Percentiles rank a stretch among this genome's conserved stretches.
phyloP scores from a whole-genome alignment of 2,113 vertebrate genomes.

The Herpetotheres cachinnans region DNA sequence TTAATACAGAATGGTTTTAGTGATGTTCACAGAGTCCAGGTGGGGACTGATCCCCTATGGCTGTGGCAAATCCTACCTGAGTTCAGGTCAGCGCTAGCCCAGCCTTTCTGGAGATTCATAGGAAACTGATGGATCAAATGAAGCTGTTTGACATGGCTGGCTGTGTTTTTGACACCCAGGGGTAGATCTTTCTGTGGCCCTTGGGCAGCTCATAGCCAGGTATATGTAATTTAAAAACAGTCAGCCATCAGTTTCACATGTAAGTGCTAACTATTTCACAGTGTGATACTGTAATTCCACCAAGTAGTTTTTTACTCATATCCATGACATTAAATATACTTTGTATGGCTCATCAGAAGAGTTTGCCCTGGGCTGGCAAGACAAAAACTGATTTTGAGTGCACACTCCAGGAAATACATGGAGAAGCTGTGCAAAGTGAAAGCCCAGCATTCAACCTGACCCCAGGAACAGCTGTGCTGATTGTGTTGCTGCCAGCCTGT shows the following conservation, averaged over 20 bases:
- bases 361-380: background rate
- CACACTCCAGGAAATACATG: background rate
- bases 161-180: background rate
- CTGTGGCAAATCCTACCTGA: background rate
- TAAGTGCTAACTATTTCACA: background rate
- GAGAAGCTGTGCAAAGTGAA: background rate
- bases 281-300: fast-evolving
- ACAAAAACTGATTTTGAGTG: background rate
- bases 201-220: background rate
- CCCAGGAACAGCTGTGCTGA: background rate
- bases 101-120: background rate
- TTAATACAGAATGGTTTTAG: background rate
- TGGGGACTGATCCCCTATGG: no score
- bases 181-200: background rate
- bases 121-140: background rate
- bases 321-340: background rate
- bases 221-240: background rate
- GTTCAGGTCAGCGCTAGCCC: background rate
- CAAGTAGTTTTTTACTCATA: background rate
- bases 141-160: background rate
- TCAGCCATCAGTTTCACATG: background rate
- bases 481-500: background rate
- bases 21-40: background rate
- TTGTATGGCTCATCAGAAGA: background rate
- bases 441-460: fast-evolving